A percentile compares a stretch with the other conserved stretches of the same genome.
Evolutionary conservation across 2,797 vertebrate genomes (phyloP).

Genomic region (Semotilus atromaculatus): DNA sequence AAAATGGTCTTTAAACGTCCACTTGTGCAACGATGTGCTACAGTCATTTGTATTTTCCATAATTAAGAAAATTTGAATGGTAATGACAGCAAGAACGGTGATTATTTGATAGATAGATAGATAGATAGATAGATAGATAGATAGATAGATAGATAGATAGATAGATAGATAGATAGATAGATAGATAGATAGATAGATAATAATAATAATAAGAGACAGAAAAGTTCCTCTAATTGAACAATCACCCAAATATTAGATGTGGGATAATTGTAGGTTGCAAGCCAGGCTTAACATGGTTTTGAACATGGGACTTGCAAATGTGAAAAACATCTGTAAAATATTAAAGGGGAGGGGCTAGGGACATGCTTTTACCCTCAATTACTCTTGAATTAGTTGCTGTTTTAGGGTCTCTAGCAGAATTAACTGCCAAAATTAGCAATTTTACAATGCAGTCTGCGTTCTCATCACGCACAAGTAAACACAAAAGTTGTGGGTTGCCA

Average conservation of each 20-base stretch:
- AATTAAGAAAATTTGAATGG: too few relatives aligned
- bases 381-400: constrained; percentile 75
- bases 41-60: not conserved
- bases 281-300: constrained; percentile 58
- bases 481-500: constrained; percentile 47
- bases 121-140: not conserved
- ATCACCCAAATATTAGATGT: constrained; percentile 7
- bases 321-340: constrained; percentile 78
- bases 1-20: not conserved
- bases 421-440: constrained; percentile 61
- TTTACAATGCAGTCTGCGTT: constrained; percentile 61
- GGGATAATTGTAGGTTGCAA: constrained; percentile 57
- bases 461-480: constrained; percentile 43
- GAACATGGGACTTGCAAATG: constrained; percentile 72
- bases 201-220: not conserved
- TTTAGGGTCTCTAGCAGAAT: constrained; percentile 71
- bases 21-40: not conserved
- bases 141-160: not conserved
- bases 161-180: not conserved
- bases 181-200: not conserved
- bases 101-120: not conserved
- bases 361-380: constrained; percentile 76
- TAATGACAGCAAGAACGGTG: not conserved
- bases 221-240: not conserved
- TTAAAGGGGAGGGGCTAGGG: constrained; percentile 71